A percentile compares a stretch with the other conserved stretches of the same genome.
These are phyloP conservation scores for Genyomyrus donnyi DNA, from an alignment of 2,113 vertebrate genomes.

Conservation along the genomic window DNA sequence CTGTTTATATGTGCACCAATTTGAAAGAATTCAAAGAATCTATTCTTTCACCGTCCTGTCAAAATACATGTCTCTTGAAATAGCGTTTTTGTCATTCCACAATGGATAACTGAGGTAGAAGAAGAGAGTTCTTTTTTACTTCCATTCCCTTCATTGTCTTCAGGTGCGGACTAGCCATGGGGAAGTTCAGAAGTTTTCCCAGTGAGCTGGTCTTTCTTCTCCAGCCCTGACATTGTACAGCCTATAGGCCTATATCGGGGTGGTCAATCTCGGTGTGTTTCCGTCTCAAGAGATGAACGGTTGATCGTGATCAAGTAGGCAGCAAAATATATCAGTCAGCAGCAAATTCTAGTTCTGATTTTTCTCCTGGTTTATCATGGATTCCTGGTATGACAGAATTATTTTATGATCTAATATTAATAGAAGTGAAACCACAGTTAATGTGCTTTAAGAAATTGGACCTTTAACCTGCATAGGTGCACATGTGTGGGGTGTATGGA, in stretches of 20 bases:
- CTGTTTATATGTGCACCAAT: not conserved
- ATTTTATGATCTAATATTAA: not conserved
- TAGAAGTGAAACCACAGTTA: not conserved
- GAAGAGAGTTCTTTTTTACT: conserved; percentile 16
- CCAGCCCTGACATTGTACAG: not conserved
- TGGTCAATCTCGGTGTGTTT: not conserved
- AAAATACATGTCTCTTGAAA: conserved; percentile 26
- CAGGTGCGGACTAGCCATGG: not conserved
- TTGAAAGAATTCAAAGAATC: not conserved
- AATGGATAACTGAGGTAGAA: conserved; percentile 16
- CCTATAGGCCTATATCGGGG: not conserved
- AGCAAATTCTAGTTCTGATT: not conserved
- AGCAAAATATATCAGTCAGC: not conserved
- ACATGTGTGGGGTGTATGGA: not conserved
- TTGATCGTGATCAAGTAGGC: not conserved
- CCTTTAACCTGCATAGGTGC: not conserved
- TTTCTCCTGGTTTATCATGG: not conserved
- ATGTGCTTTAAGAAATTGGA: not conserved
- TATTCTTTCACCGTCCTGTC: not conserved
- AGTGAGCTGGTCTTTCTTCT: not conserved
- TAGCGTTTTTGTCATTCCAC: conserved; percentile 22
- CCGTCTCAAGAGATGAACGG: not conserved
- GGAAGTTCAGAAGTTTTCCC: not conserved
- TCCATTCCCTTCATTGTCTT: conserved; percentile 32
- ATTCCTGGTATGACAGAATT: not conserved